A percentile compares a stretch with the other conserved stretches of the same genome.
These are phyloP conservation scores for Mamestra brassicae DNA, from an alignment of 2,888 invertebrate genomes.

Conservation along the genomic window DNA sequence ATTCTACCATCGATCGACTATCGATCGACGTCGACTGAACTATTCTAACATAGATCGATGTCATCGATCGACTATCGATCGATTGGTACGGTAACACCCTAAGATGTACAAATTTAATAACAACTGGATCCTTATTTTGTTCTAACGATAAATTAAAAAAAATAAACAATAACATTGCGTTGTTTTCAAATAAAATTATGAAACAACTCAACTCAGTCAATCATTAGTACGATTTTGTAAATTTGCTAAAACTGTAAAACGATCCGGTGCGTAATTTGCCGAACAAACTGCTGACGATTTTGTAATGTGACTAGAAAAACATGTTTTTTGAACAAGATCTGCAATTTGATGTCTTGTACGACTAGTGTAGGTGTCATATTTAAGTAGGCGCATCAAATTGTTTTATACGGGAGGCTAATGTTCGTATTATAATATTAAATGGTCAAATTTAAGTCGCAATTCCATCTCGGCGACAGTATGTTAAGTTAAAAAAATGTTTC, in stretches of 20 bases:
- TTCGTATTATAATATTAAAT: no score
- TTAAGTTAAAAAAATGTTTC: no score
- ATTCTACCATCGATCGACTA: no score
- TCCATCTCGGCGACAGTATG: no score
- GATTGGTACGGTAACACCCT: no score
- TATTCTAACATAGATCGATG: no score
- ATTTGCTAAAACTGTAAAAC: neutral
- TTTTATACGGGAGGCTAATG: neutral
- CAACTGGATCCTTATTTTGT: neutral
- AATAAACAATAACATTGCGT: neutral
- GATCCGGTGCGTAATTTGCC: neutral
- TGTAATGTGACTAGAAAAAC: neutral
- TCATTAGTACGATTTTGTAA: neutral
- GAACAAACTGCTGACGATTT: conserved; percentile 20
- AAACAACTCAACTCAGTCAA: neutral
- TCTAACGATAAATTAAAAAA: neutral
- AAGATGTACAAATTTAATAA: no score
- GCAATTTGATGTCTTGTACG: neutral
- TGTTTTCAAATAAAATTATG: neutral
- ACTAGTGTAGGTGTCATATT: neutral
- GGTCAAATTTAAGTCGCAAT: no score
- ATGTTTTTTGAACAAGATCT: neutral
- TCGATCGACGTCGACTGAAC: no score
- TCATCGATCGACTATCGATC: no score
- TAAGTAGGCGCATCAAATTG: neutral